Base-by-base conservation (phyloP, 2,797 vertebrate species). In the Anguilla marmorata region DNA sequence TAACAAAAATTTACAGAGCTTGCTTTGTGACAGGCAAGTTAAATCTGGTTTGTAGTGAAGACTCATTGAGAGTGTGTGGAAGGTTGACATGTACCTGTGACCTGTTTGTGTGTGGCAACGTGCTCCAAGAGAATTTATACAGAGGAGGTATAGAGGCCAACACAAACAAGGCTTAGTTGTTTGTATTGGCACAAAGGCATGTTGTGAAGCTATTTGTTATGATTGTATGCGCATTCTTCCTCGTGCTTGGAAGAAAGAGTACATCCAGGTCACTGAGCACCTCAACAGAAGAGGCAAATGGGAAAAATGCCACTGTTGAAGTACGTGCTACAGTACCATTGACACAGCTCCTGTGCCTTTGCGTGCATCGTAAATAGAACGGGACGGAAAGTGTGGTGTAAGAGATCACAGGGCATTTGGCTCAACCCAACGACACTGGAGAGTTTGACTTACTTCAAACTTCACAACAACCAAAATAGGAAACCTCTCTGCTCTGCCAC, bases 401-500 rank as follows among this genome's bases (percentile, higher is more conserved):
- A 8, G 76, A 48, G 76, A 21, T 45, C 76, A 45, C 37, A 45
- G 33, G 37, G 76, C 33, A 80, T 14, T 80, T 14, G 19, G 41
- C 76, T 80, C 37, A 48, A 14, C 37, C 76, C 19, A 37, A 2
- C 21, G 41, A 48, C 33, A 80, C 33, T 45, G 76, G 41, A 80
- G 19, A 80, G 19, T 41, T 24, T 45, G 27, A 21, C 50, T 82
- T 66, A 41, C 52, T 87, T 87, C 63, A 50, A 72, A 58, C 37
- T 48, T 45, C 45, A 58, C n/a, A 52, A 60, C 45, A 69, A 56
- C 60, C 33, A 27, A 82, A 87, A 87, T 69, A 87, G 80, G 84
- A 87, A 82, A 82, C 56, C 41, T 83, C 79, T 83, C 80, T 63
- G 48, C 76, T 84, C n/a, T 52, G 66, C 58, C 45, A n/a, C 80